Evolutionary conservation across 2,113 vertebrate genomes (phyloP).

Genomic region (mouse (Mus musculus)): DNA sequence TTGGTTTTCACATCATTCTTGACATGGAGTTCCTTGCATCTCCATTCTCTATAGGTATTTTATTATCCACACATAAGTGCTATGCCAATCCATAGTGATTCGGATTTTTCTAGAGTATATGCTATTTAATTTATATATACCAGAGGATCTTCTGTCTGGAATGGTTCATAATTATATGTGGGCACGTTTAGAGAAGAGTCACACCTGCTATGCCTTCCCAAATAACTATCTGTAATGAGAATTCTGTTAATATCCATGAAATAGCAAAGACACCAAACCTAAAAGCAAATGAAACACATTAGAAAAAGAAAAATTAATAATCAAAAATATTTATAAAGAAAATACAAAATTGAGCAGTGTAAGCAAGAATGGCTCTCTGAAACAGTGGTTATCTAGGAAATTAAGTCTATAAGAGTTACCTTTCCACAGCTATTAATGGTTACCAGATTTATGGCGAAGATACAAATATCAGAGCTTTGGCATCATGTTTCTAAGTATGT

Average conservation of each 20-base stretch:
- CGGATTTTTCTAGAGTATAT: background rate
- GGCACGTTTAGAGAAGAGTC: background rate
- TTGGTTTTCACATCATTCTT: background rate
- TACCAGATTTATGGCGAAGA: background rate
- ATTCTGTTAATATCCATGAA: background rate
- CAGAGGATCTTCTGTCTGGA: background rate
- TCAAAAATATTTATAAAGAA: background rate
- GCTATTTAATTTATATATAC: background rate
- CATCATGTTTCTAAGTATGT: background rate
- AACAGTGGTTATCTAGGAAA: background rate
- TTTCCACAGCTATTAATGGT: background rate
- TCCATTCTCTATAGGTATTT: background rate
- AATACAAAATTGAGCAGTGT: background rate
- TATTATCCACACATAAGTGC: background rate
- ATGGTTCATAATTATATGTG: background rate
- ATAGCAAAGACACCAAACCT: background rate
- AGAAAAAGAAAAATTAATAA: background rate
- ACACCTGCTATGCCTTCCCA: background rate
- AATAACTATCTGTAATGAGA: background rate
- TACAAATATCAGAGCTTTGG: background rate
- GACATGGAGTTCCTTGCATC: background rate
- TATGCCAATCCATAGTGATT: background rate
- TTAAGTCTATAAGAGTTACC: background rate
- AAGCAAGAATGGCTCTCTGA: background rate
- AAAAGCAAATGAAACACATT: background rate